These are phyloP conservation scores for Caranx melampygus DNA, from an alignment of 2,113 vertebrate species.

Conservation along the genomic window DNA sequence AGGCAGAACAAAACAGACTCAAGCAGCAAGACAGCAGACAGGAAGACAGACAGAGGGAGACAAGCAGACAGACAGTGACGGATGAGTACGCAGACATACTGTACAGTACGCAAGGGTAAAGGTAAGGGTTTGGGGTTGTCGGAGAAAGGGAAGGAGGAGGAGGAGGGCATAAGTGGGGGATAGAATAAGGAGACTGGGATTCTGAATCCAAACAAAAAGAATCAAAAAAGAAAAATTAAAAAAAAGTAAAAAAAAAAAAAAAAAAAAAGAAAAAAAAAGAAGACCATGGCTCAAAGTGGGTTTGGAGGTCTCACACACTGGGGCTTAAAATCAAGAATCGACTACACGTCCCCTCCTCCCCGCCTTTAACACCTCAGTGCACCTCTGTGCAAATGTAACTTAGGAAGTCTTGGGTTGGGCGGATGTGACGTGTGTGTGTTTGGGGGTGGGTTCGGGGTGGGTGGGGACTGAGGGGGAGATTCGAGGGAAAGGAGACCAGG, in stretches of 20 bases:
- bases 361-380: constrained; percentile 50
- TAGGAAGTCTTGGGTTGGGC: constrained; percentile 38
- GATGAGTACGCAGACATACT: constrained; percentile 72
- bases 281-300: constrained; percentile 79
- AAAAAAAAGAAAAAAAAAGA: constrained; percentile 63
- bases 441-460: background rate
- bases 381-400: constrained; percentile 57
- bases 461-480: constrained; percentile 16
- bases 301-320: constrained; percentile 84
- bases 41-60: constrained; percentile 69
- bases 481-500: constrained; percentile 11
- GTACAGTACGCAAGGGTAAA: constrained; percentile 66
- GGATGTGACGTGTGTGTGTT: constrained; percentile 45
- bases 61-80: constrained; percentile 67
- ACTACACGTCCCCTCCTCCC: constrained; percentile 59
- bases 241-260: constrained; percentile 37
- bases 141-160: constrained; percentile 67
- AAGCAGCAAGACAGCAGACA: constrained; percentile 82
- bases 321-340: constrained; percentile 85
- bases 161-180: constrained; percentile 68
- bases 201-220: constrained; percentile 79
- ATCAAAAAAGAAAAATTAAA: background rate
- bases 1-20: constrained; percentile 76
- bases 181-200: constrained; percentile 87
- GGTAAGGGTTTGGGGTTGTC: constrained; percentile 55